phyloP scores from a whole-genome alignment of 2,888 invertebrate genomes.

The Digitonthophagus gazella region DNA sequence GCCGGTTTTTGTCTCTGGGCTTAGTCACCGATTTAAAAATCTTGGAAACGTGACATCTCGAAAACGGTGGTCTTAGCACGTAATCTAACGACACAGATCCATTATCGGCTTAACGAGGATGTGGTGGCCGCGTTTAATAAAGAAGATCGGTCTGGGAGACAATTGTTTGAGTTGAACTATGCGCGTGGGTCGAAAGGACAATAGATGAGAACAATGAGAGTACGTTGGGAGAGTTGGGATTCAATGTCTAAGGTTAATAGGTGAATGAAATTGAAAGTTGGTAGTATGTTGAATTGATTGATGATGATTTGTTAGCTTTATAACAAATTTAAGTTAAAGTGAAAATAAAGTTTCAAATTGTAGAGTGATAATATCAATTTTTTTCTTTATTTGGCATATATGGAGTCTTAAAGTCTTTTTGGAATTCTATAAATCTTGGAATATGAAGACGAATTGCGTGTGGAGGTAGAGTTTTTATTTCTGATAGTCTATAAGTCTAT shows the following conservation, averaged over 20 bases:
- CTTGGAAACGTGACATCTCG: neutral
- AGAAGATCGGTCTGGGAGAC: no score
- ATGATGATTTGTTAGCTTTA: no score
- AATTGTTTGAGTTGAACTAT: neutral
- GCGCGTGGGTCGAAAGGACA: neutral
- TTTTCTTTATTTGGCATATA: no score
- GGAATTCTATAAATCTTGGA: no score
- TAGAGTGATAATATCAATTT: no score
- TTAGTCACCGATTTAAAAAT: neutral
- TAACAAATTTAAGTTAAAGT: no score
- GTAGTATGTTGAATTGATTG: no score
- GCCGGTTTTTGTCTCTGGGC: neutral
- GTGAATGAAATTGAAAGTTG: neutral
- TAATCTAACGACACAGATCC: conserved; percentile 8
- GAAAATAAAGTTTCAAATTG: no score
- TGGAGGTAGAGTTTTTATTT: no score
- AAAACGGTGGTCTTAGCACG: neutral
- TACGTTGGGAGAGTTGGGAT: neutral
- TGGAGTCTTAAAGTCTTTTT: no score
- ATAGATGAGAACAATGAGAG: conserved; percentile 1
- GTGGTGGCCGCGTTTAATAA: conserved; percentile 6
- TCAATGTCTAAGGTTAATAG: neutral
- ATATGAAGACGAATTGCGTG: no score
- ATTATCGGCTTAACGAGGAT: conserved; percentile 10
- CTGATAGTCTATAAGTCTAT: no score